Conservation (phyloP, 2,113 vertebrate genomes). For the Astur gentilis region DNA sequence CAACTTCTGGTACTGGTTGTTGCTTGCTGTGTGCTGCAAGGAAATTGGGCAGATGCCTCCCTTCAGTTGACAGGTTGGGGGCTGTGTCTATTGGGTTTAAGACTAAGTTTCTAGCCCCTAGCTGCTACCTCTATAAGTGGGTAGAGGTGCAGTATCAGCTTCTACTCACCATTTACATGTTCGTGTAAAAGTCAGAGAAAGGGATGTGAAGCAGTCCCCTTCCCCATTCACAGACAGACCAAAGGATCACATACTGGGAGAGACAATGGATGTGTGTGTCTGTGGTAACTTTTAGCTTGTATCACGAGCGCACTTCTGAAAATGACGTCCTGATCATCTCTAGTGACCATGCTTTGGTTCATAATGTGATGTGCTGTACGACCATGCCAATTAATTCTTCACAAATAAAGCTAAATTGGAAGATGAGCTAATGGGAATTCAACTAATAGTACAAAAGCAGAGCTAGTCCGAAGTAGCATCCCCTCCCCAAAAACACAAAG, state of each 20-base stretch:
- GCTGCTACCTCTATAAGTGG: background rate
- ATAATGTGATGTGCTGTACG: background rate
- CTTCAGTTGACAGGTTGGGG: background rate
- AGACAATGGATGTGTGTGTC: background rate
- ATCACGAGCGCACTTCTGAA: background rate
- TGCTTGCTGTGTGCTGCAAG: background rate
- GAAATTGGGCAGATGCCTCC: background rate
- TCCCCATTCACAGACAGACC: background rate
- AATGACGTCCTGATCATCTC: background rate
- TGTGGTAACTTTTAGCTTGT: accelerated
- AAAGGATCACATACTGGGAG: background rate
- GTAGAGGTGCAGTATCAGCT: background rate
- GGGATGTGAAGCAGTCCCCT: background rate
- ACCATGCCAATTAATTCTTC: background rate
- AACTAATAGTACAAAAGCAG: background rate
- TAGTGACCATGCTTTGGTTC: background rate
- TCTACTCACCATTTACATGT: background rate
- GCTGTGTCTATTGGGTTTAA: background rate
- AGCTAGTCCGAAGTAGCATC: background rate
- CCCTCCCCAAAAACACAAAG: background rate
- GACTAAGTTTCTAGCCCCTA: background rate
- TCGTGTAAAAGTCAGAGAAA: background rate
- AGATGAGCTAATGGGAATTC: background rate
- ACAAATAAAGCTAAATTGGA: background rate
- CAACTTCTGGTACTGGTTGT: background rate